phyloP scores from a whole-genome alignment of 2,888 invertebrate genomes.

The Chrysomela aeneicollis region DNA sequence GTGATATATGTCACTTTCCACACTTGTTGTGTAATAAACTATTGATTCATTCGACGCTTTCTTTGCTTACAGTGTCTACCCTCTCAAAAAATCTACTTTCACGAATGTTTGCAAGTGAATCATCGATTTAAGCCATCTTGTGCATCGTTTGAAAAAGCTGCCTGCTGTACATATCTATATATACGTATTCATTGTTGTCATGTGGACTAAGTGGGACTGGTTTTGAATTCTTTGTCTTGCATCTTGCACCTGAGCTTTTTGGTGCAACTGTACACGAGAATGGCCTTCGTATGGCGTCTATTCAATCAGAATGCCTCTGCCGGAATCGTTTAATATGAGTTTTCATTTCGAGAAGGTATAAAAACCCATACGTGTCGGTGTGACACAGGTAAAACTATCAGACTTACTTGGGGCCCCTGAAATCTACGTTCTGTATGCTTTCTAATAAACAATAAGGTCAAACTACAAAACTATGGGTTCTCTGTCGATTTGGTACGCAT shows the following conservation, averaged over 20 bases:
- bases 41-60: too few relatives aligned
- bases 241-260: constrained; percentile 20
- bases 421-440: neutral
- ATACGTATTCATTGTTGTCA: constrained; percentile 30
- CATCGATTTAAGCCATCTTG: neutral
- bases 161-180: constrained; percentile 20
- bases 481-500: neutral
- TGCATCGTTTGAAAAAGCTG: constrained; percentile 13
- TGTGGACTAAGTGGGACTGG: constrained; percentile 33
- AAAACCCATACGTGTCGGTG: constrained; percentile 12
- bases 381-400: constrained; percentile 26
- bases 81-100: too few relatives aligned
- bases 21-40: too few relatives aligned
- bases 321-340: constrained; percentile 29
- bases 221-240: constrained; percentile 36
- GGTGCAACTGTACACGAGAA: constrained; percentile 34
- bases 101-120: neutral
- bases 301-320: constrained; percentile 37
- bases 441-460: neutral
- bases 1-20: too few relatives aligned
- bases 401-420: constrained; percentile 3
- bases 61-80: too few relatives aligned
- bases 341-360: constrained; percentile 24
- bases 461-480: neutral
- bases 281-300: constrained; percentile 37